Conservation (phyloP, 2,113 vertebrate genomes). For the Ophthalmolycus amberensis region DNA sequence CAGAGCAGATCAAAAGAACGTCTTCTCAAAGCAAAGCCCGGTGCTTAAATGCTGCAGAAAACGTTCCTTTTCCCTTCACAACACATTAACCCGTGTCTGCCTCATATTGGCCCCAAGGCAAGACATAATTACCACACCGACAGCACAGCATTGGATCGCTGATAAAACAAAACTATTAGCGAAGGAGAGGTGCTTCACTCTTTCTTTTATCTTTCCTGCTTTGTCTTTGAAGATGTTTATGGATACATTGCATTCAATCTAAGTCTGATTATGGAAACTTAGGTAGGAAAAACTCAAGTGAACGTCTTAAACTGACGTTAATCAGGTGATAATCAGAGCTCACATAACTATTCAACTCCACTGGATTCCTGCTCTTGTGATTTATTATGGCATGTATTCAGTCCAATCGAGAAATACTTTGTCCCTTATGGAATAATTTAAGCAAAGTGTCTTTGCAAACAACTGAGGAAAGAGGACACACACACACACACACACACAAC, state of each 20-base stretch:
- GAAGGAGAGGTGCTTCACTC: conserved; percentile 19
- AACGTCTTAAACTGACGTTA: not conserved
- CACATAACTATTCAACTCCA: not conserved
- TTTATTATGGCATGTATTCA: not conserved
- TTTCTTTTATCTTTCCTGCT: not conserved
- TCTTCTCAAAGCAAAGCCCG: conserved; percentile 39
- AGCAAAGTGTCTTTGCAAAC: not conserved
- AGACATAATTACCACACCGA: conserved; percentile 66
- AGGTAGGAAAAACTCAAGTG: not conserved
- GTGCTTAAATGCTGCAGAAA: conserved; percentile 30
- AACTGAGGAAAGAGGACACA: not conserved
- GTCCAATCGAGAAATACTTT: not conserved
- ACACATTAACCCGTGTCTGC: conserved; percentile 66
- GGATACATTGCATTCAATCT: not conserved
- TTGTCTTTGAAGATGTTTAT: conserved; percentile 26
- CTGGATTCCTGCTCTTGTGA: not conserved
- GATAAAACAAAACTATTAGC: conserved; percentile 65
- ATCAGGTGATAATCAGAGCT: conserved; percentile 13
- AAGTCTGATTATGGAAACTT: conserved; percentile 12
- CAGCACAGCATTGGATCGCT: conserved; percentile 38
- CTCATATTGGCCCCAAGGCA: conserved; percentile 60
- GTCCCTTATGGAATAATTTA: not conserved
- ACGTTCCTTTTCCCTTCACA: conserved; percentile 58
- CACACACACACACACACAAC: not conserved
- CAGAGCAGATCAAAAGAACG: conserved; percentile 42